Conservation (phyloP, 2,797 vertebrate species). For the Platyrinchus mystaceus region DNA sequence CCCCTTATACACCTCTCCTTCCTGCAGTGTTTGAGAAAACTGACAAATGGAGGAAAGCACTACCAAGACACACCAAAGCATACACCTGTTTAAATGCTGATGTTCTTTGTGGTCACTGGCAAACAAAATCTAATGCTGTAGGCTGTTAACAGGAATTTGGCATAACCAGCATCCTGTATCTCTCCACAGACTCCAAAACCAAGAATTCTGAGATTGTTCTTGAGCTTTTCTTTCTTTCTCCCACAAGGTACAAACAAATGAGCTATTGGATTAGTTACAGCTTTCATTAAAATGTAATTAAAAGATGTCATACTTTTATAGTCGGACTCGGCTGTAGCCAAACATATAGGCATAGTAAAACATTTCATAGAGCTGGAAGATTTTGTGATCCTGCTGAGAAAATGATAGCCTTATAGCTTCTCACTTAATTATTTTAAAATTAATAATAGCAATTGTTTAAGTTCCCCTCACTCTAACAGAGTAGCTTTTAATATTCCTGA, state of each 20-base stretch:
- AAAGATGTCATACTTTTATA: constrained; percentile 68
- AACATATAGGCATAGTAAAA: constrained; percentile 68
- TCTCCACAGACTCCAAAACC: not conserved
- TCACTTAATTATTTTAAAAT: constrained; percentile 72
- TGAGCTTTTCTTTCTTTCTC: constrained; percentile 17
- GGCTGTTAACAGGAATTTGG: not conserved
- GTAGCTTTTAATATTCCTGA: constrained; percentile 57
- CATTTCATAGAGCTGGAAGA: constrained; percentile 51
- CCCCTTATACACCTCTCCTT: not conserved
- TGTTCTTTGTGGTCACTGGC: not conserved
- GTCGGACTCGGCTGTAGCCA: constrained; percentile 68
- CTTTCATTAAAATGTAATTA: constrained; percentile 68
- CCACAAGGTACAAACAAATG: constrained; percentile 49
- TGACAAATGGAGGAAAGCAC: not conserved
- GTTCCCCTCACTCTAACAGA: constrained; percentile 46
- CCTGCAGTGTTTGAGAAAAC: not conserved
- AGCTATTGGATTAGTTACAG: constrained; percentile 64
- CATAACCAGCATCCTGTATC: not conserved
- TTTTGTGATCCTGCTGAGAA: constrained; percentile 70
- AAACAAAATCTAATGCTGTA: not conserved
- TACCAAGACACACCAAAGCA: not conserved
- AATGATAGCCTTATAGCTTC: constrained; percentile 59
- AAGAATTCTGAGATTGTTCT: not conserved
- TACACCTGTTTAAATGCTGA: not conserved
- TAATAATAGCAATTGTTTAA: constrained; percentile 73